Evolutionary conservation across 2,888 invertebrate genomes (phyloP).

Genomic region (Thymelicus acteon): DNA sequence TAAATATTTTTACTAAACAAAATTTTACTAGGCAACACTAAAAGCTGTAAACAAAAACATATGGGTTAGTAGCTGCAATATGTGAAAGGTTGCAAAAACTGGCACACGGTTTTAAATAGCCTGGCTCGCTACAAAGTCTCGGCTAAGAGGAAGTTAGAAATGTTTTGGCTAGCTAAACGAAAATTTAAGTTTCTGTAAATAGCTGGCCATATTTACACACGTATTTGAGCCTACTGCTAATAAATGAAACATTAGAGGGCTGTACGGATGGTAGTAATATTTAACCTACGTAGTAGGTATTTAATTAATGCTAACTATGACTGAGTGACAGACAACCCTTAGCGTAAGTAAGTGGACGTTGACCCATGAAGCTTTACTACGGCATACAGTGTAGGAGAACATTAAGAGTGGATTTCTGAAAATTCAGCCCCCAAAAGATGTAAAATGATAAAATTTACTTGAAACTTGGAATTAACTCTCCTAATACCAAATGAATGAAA

Average conservation of each 20-base stretch:
- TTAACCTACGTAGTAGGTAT: too few species aligned
- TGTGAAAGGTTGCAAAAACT: slow-evolving; percentile 31
- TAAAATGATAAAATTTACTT: too few species aligned
- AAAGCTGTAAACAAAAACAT: slow-evolving; percentile 22
- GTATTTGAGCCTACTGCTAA: not conserved
- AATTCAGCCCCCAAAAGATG: too few species aligned
- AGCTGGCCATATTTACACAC: slow-evolving; percentile 4
- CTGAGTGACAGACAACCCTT: too few species aligned
- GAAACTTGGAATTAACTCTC: too few species aligned
- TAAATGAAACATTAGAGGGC: not conserved
- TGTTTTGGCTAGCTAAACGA: slow-evolving; percentile 28
- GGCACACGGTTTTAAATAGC: slow-evolving; percentile 32
- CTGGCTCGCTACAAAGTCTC: slow-evolving; percentile 29
- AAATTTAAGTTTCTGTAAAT: slow-evolving; percentile 25
- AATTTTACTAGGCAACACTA: not conserved
- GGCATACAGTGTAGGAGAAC: too few species aligned
- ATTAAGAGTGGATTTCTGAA: too few species aligned
- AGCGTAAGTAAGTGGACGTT: too few species aligned
- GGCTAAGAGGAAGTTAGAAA: slow-evolving; percentile 24
- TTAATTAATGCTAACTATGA: too few species aligned
- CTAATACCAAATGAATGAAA: too few species aligned
- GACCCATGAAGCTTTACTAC: too few species aligned
- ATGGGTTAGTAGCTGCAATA: slow-evolving; percentile 22
- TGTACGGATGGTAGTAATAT: not conserved
- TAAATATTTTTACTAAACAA: not conserved